Evolutionary conservation across 2,797 vertebrate genomes (phyloP), one percentile per base, ranked within the genome.

Genomic region (Florisuga fusca): DNA sequence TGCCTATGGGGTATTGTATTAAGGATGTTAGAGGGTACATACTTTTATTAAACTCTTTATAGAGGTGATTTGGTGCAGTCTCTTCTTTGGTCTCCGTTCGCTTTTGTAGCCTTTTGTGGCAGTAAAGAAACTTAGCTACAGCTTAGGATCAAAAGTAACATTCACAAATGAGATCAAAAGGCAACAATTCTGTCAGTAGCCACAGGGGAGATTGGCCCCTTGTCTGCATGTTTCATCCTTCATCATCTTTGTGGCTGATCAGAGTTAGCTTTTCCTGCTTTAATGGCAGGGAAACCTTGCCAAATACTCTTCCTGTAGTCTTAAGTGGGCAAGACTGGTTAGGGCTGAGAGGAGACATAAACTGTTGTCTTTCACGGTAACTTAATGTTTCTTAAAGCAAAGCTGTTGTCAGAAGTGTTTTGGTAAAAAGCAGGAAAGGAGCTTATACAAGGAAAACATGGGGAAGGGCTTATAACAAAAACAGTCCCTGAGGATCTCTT

Each of bases 371-470:
- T 88, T 72, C 1, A 8, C 72, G 50, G 36, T 80, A 64, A 68
- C 43, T 34, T 43, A 62, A 0, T 55, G 25, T 83, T 83, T 82
- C 25, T 17, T 73, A 81, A 92, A 53, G 50, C 27, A 75, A 85
- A 87, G n/a, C 41, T 63, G 16, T 43, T 77, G 14, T 62, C 54
- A 69, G 73, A 85, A 75, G n/a, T 12, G 34, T 21, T 62, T 72
- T 78, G 21, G 51, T 87, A 38, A 89, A 89, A 92, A 85, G 33
- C n/a, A 64, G 45, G 29, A 61, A n/a, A 77, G 61, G 33, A 25
- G 18, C 67, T 87, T 80, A 71, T 63, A 23, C 9, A 31, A 82
- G 38, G n/a, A 76, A 72, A 76, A 67, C 7, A 2, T 12, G 64
- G 76, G 54, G 57, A 87, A 79, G 23, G 34, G 9, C 33, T 82